Conservation (phyloP, 1,140 invertebrate species). For the Limonius californicus region DNA sequence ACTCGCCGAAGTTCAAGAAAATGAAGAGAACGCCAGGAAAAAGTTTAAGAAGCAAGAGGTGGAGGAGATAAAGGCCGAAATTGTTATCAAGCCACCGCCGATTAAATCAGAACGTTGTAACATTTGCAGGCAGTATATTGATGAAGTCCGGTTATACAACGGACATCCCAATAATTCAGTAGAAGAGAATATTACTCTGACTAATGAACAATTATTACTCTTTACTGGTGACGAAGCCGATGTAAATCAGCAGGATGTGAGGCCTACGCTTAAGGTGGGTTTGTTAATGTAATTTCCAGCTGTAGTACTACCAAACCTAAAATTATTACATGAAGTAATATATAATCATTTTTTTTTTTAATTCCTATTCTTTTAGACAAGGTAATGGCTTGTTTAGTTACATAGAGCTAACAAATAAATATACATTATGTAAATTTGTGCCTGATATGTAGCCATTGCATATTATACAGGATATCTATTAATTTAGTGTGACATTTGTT, state of each 20-base stretch:
- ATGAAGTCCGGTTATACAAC: constrained; percentile 63
- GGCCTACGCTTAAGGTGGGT: constrained; percentile 67
- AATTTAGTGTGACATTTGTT: no score
- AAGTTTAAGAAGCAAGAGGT: neutral
- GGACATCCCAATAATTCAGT: constrained; percentile 71
- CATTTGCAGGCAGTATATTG: constrained; percentile 60
- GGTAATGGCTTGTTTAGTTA: no score
- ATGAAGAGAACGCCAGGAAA: neutral
- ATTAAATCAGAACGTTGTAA: constrained; percentile 45
- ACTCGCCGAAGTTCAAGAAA: neutral
- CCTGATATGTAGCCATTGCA: no score
- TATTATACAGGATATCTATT: no score
- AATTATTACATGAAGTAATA: no score
- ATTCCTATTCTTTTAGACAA: no score
- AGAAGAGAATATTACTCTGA: constrained; percentile 74
- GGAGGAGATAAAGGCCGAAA: neutral
- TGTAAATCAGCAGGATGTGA: constrained; percentile 54
- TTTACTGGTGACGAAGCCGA: constrained; percentile 61
- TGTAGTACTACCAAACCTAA: no score
- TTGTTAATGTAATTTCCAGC: no score
- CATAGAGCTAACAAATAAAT: no score
- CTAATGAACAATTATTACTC: constrained; percentile 68
- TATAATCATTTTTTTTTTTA: no score
- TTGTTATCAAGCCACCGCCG: neutral
- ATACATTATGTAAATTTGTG: no score